phyloP scores from a whole-genome alignment of 2,797 vertebrate species.

The Phataginus tricuspis region DNA sequence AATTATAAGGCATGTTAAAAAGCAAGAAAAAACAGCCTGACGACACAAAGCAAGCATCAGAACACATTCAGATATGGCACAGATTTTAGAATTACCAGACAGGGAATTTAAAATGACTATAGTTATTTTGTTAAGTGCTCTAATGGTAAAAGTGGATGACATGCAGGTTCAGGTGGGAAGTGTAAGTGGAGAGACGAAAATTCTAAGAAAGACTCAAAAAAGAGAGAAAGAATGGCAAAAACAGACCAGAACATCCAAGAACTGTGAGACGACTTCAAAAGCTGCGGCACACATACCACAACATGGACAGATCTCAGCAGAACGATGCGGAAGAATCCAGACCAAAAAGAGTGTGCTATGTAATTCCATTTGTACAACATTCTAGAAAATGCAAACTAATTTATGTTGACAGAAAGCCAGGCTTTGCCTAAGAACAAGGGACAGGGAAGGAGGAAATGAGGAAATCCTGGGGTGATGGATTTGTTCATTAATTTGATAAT shows the following conservation, averaged over 20 bases:
- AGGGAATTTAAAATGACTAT: neutral
- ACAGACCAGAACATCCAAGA: neutral
- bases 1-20: fast-evolving
- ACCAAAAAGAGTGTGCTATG: neutral
- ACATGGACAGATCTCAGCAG: fast-evolving
- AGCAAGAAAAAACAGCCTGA: neutral
- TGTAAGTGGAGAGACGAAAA: neutral
- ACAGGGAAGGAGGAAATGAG: neutral
- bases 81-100: neutral
- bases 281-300: fast-evolving
- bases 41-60: neutral
- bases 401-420: neutral
- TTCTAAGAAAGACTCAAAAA: neutral
- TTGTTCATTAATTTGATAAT: too few relatives aligned
- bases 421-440: neutral
- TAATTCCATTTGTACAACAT: neutral
- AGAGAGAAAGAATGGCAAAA: neutral
- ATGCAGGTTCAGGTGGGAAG: neutral
- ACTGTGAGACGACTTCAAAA: fast-evolving
- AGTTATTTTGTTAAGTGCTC: neutral
- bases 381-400: neutral
- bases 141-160: neutral
- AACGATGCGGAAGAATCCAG: neutral
- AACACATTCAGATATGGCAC: fast-evolving
- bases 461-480: neutral